Conservation (phyloP, 2,888 invertebrate species). For the Deilephila elpenor region DNA sequence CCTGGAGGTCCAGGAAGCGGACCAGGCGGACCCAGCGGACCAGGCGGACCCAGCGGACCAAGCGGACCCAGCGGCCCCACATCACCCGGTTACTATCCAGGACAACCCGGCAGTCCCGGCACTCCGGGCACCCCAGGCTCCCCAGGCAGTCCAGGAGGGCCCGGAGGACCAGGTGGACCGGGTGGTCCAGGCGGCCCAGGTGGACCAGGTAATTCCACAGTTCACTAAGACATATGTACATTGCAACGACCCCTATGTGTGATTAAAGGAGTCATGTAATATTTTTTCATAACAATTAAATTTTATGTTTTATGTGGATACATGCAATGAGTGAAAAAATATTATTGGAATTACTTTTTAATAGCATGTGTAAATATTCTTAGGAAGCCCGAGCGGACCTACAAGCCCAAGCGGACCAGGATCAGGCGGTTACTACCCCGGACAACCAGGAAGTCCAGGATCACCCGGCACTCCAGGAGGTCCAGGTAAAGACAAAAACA, state of each 20-base stretch:
- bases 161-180: conserved; percentile 47
- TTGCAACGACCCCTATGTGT: neutral
- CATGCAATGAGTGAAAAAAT: neutral
- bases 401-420: conserved; percentile 36
- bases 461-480: conserved; percentile 47
- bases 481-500: conserved; percentile 50
- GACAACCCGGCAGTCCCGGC: conserved; percentile 45
- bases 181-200: conserved; percentile 36
- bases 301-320: no score
- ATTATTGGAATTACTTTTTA: neutral
- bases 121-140: conserved; percentile 49
- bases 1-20: conserved; percentile 53
- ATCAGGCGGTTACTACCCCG: conserved; percentile 44
- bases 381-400: conserved; percentile 43
- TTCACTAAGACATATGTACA: neutral
- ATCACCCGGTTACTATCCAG: conserved; percentile 48
- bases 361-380: neutral
- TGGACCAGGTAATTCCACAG: conserved; percentile 1
- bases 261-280: no score
- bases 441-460: conserved; percentile 44
- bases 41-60: conserved; percentile 70
- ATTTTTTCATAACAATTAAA: no score
- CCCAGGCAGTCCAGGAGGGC: conserved; percentile 45
- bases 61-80: conserved; percentile 73
- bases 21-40: conserved; percentile 53